Evolutionary conservation across 1,140 invertebrate species (phyloP), one percentile per base, ranked within the genome.

Genomic region (Heliconius nattereri): DNA sequence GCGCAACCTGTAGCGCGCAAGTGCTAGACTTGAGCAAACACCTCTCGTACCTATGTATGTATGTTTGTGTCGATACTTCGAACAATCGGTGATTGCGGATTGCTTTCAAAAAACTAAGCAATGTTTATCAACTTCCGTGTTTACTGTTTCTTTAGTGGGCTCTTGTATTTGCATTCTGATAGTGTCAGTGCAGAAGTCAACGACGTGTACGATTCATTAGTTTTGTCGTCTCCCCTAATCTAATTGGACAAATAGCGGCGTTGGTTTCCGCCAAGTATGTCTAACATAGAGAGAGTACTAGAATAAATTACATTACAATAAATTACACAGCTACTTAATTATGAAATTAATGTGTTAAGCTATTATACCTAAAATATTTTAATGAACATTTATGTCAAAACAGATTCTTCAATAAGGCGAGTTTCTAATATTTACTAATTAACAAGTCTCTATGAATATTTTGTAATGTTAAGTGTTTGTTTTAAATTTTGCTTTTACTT

Each of bases 371-470:
- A 16, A 66, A 66, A 66, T 66, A 66, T 66, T 29, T 57, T 66
- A 66, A 66, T 66, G 3, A 66, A 26, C 60, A 16, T 26, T 66
- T 66, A 29, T 26, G 26, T 66, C 16, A 26, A 26, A 29, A 66
- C 13, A 66, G 11, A 66, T 66, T 66, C 60, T 29, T 66, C 32
- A 40, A 40, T 72, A 9, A n/a, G 32, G 19, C 37, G 71, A 70
- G 16, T 76, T 76, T 45, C 57, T 70, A 40, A 71, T 76, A 52
- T 1, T 52, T 52, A 70, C 26, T 40, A 76, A 70, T 76, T 76
- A 76, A 45, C 75, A 70, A 49, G 45, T 71, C 16, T 70, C 6
- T 6, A 76, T 66, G 60, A 76, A 76, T 70, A 76, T 76, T 76
- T 72, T 35, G 13, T 2, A 72, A 37, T 72, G 16, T 72, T 9